phyloP scores from a whole-genome alignment of 37 sponge, comb jelly and placozoan genomes.

The Tethya wilhelma region DNA sequence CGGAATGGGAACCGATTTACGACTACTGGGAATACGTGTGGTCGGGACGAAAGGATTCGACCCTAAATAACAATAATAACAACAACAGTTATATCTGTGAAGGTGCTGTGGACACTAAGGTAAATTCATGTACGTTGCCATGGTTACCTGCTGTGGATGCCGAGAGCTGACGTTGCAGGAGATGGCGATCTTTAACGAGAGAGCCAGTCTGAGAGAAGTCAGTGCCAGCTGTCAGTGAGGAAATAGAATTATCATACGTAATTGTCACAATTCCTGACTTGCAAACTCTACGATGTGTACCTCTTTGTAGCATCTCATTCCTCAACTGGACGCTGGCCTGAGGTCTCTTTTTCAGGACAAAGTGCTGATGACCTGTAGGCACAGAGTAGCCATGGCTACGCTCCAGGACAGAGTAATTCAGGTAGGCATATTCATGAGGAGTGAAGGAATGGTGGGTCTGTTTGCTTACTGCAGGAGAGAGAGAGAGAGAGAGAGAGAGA shows the following conservation, averaged over 20 bases:
- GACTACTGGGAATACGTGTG: conserved; percentile 8
- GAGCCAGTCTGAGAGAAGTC: conserved; percentile 63
- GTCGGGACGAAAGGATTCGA: conserved; percentile 50
- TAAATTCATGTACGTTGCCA: too few relatives aligned
- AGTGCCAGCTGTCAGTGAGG: conserved; percentile 36
- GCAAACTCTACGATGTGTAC: conserved; percentile 2
- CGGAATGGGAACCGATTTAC: conserved; percentile 64
- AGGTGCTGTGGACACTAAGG: too few relatives aligned
- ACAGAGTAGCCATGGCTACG: conserved; percentile 15
- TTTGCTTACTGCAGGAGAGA: conserved; percentile 5
- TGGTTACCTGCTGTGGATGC: background rate
- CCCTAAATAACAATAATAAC: conserved; percentile 9
- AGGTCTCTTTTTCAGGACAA: conserved; percentile 38
- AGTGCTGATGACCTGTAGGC: conserved; percentile 28
- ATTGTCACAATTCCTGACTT: background rate
- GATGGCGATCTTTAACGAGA: conserved; percentile 47
- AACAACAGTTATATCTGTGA: too few relatives aligned
- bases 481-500: background rate
- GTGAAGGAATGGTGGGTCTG: conserved; percentile 22
- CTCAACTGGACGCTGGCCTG: conserved; percentile 44
- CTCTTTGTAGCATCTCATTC: conserved; percentile 63
- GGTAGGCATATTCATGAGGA: conserved; percentile 52
- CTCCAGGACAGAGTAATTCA: conserved; percentile 35
- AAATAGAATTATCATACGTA: background rate
- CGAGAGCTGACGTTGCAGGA: conserved; percentile 56